phyloP scores from a whole-genome alignment of 2,888 invertebrate species.

The Rhorus exstirpatorius region DNA sequence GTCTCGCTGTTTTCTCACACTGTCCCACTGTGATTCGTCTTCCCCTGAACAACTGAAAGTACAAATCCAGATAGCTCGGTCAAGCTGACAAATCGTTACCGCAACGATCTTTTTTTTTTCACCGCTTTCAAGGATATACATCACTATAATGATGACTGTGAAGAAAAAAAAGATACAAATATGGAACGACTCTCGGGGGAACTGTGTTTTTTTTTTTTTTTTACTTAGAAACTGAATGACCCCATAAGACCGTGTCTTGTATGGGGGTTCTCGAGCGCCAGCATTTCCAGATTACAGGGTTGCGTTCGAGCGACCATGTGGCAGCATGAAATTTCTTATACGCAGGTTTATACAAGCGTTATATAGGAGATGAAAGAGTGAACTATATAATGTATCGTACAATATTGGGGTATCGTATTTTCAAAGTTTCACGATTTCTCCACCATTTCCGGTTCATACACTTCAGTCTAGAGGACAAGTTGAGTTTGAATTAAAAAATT shows the following conservation, averaged over 20 bases:
- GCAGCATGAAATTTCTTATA: slow-evolving; percentile 48
- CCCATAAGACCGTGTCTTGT: slow-evolving; percentile 65
- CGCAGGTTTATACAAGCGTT: slow-evolving; percentile 2
- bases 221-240: slow-evolving; percentile 76
- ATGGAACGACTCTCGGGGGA: slow-evolving; percentile 29
- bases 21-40: background rate
- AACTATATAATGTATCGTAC: background rate
- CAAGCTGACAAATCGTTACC: slow-evolving; percentile 16
- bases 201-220: slow-evolving; percentile 27
- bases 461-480: background rate
- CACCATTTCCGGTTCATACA: slow-evolving; percentile 8
- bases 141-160: slow-evolving; percentile 50
- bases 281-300: slow-evolving; percentile 76
- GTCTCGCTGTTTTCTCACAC: no score
- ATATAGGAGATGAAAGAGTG: background rate
- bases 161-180: slow-evolving; percentile 36
- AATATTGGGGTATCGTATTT: background rate
- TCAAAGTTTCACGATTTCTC: slow-evolving; percentile 23
- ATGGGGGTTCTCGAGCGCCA: slow-evolving; percentile 47
- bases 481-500: background rate
- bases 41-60: background rate
- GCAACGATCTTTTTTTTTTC: slow-evolving; percentile 41
- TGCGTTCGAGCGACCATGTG: slow-evolving; percentile 61
- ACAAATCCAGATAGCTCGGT: background rate
- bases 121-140: slow-evolving; percentile 44